Evolutionary conservation across 30 jellyfish, hydroid and myxozoan genomes (phyloP).

Genomic region (Rhopilema esculentum): DNA sequence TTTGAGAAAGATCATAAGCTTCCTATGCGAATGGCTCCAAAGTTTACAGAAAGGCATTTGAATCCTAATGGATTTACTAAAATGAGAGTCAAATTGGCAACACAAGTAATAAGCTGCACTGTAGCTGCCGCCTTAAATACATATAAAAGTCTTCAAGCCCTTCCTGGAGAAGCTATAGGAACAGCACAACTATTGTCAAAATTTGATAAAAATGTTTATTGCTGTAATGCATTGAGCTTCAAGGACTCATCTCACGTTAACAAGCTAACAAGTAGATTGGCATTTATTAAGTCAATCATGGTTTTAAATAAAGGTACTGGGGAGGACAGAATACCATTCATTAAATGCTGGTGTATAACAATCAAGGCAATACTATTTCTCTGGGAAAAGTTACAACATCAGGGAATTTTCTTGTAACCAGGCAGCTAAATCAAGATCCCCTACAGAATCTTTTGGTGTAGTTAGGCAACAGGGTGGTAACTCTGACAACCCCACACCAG

Average conservation of each 20-base stretch:
- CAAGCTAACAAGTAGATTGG: neutral
- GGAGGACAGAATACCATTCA: slow-evolving; percentile 9
- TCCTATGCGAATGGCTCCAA: too few relatives aligned
- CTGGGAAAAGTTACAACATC: slow-evolving; percentile 8
- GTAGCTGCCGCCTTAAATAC: too few relatives aligned
- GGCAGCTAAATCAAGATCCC: slow-evolving; percentile 59
- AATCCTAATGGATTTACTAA: too few relatives aligned
- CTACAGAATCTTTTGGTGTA: slow-evolving; percentile 41
- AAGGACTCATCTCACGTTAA: slow-evolving; percentile 4
- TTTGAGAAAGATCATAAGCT: too few relatives aligned
- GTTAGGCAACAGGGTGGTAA: slow-evolving; percentile 51
- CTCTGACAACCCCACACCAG: slow-evolving; percentile 49
- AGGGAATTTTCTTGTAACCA: slow-evolving; percentile 21
- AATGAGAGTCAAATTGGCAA: too few relatives aligned
- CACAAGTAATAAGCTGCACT: too few relatives aligned
- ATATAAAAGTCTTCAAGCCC: too few relatives aligned
- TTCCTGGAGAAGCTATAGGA: slow-evolving; percentile 37
- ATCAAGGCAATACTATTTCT: slow-evolving; percentile 3
- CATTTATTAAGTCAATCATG: neutral
- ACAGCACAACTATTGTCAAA: neutral
- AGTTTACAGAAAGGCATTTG: too few relatives aligned
- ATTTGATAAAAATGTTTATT: slow-evolving; percentile 8
- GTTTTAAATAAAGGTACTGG: neutral
- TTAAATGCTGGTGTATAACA: slow-evolving; percentile 43
- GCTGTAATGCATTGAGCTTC: neutral